Evolutionary conservation across 2,888 invertebrate species (phyloP).

Genomic region (Limenitis arthemis): DNA sequence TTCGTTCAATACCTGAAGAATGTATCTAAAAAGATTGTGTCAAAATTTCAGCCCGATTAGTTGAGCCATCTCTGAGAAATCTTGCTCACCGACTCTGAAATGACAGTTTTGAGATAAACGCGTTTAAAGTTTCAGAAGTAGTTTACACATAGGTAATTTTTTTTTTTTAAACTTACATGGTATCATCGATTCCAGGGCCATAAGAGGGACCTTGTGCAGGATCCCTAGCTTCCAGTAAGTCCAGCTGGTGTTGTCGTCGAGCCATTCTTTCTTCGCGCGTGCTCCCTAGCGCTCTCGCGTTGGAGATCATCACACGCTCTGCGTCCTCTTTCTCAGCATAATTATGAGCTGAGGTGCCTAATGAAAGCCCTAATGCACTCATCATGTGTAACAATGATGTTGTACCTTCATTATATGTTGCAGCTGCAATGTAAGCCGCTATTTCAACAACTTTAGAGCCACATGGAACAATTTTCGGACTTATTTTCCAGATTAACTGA

Average conservation of each 20-base stretch:
- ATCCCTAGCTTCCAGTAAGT: constrained; percentile 7
- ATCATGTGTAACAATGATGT: too few relatives aligned
- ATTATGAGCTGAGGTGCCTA: too few relatives aligned
- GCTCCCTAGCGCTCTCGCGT: constrained; percentile 8
- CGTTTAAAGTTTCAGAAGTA: too few relatives aligned
- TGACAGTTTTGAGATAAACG: background rate
- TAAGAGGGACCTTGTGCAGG: constrained; percentile 7
- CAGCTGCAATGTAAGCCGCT: too few relatives aligned
- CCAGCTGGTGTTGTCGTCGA: constrained; percentile 10
- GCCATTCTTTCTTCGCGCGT: constrained; percentile 15
- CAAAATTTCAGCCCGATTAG: constrained; percentile 13
- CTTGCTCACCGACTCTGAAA: constrained; percentile 11
- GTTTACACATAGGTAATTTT: background rate
- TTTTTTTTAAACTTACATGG: constrained; percentile 14
- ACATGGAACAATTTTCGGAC: too few relatives aligned
- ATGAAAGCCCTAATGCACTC: too few relatives aligned
- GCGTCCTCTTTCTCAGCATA: constrained; percentile 11
- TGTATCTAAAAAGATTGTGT: constrained; percentile 13
- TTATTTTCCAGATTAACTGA: too few relatives aligned
- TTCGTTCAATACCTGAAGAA: background rate
- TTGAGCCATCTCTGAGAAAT: constrained; percentile 13
- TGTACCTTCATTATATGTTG: too few relatives aligned
- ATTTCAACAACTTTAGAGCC: too few relatives aligned
- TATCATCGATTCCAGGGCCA: background rate
- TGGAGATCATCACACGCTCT: constrained; percentile 6